Percentiles rank a stretch among this genome's conserved stretches.
These are phyloP conservation scores for Propsilocerus akamusi DNA, from an alignment of 1,140 invertebrate genomes.

Conservation along the genomic window DNA sequence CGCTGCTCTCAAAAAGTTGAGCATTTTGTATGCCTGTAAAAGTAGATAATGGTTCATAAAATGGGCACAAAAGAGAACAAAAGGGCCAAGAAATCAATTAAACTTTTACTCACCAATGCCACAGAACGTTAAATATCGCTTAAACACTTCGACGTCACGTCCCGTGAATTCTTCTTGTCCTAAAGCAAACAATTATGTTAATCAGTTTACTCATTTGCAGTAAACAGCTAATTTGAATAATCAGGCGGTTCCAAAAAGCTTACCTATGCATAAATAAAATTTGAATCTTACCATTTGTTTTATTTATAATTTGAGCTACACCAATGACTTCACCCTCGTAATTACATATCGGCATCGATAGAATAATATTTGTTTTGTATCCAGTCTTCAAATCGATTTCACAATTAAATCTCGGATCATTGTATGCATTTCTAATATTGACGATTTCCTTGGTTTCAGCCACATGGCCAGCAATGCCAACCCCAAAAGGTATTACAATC, in stretches of 20 bases:
- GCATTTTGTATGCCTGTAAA: constrained; percentile 72
- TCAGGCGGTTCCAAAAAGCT: neutral
- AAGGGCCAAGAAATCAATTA: neutral
- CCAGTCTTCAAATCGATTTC: constrained; percentile 82
- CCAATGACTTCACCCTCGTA: constrained; percentile 91
- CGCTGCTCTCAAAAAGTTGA: constrained; percentile 85
- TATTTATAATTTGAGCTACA: constrained; percentile 94
- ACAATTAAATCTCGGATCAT: constrained; percentile 68
- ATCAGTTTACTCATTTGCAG: too few species aligned
- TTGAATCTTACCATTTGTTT: constrained; percentile 46
- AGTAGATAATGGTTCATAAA: too few species aligned
- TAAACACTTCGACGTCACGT: constrained; percentile 73
- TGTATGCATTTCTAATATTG: constrained; percentile 80
- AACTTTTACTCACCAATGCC: constrained; percentile 49
- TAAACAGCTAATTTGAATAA: too few species aligned
- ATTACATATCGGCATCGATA: constrained; percentile 92
- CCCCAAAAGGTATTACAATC: constrained; percentile 71
- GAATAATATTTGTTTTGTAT: constrained; percentile 76
- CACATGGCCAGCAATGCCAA: constrained; percentile 76
- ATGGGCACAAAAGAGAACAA: neutral
- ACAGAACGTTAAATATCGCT: constrained; percentile 85
- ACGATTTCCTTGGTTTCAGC: constrained; percentile 73
- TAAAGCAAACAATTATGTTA: too few species aligned
- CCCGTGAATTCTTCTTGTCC: constrained; percentile 66
- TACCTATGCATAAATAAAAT: neutral